Conservation (phyloP, 2,888 invertebrate species). For the Synanthedon formicaeformis region DNA sequence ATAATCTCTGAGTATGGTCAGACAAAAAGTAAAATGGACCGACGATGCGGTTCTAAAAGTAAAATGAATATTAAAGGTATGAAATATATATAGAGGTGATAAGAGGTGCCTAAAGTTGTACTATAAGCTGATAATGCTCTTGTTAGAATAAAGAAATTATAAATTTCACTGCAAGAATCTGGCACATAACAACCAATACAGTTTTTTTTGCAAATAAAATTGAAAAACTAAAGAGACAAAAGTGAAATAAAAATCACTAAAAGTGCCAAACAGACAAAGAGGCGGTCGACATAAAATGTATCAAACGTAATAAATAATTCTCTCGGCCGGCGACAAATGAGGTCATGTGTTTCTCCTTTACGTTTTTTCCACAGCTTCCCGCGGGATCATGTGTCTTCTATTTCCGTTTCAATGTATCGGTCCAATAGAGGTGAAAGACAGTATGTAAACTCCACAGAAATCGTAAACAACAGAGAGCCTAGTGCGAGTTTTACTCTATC, state of each 20-base stretch:
- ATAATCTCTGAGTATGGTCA: too few species aligned
- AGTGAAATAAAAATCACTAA: slow-evolving; percentile 46
- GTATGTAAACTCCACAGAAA: neutral
- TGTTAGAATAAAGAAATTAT: too few species aligned
- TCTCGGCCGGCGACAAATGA: slow-evolving; percentile 62
- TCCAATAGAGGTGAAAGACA: neutral
- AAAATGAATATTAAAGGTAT: too few species aligned
- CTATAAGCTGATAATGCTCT: too few species aligned
- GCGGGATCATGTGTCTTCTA: slow-evolving; percentile 69
- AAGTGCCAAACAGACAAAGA: slow-evolving; percentile 35
- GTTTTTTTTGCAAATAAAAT: too few species aligned
- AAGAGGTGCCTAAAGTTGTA: too few species aligned
- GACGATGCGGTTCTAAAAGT: too few species aligned
- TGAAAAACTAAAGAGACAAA: neutral
- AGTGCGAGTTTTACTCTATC: too few species aligned
- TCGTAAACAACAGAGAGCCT: neutral
- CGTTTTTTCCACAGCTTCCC: slow-evolving; percentile 62
- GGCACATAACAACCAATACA: too few species aligned
- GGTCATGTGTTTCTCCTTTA: slow-evolving; percentile 69
- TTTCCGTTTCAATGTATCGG: slow-evolving; percentile 64
- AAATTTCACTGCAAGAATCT: too few species aligned
- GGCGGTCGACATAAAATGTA: slow-evolving; percentile 48
- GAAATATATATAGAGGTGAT: too few species aligned
- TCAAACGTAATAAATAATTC: slow-evolving; percentile 68
- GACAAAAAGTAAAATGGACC: too few species aligned